Evolutionary conservation across 1,140 invertebrate species (phyloP).

Genomic region (Caenorhabditis latens): DNA sequence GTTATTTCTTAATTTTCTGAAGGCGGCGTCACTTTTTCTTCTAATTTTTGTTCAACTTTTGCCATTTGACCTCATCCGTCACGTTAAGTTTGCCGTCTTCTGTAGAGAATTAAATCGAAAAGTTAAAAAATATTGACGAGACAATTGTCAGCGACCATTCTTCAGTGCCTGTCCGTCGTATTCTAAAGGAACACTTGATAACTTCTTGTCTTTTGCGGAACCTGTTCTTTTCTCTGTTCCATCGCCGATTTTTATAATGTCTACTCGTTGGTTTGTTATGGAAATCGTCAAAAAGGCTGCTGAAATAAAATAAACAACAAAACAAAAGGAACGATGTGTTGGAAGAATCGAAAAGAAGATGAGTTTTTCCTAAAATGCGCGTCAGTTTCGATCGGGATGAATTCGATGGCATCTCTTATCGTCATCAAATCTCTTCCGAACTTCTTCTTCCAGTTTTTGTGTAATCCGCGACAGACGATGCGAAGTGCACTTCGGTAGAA

Average conservation of each 20-base stretch:
- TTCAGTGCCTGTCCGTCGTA: slow-evolving; percentile 10
- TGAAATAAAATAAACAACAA: slow-evolving; percentile 25
- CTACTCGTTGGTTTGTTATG: slow-evolving; percentile 1
- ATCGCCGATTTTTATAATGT: background rate
- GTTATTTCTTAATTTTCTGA: background rate
- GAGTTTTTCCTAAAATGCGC: background rate
- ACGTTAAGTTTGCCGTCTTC: background rate
- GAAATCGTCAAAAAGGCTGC: slow-evolving; percentile 37
- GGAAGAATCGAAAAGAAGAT: background rate
- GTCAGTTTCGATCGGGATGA: slow-evolving; percentile 31
- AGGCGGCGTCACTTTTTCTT: background rate
- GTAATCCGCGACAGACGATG: slow-evolving; percentile 29
- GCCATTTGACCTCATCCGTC: background rate
- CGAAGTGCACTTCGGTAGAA: slow-evolving; percentile 37
- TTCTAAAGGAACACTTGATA: slow-evolving; percentile 43
- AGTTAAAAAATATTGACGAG: background rate
- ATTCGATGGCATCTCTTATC: slow-evolving; percentile 39
- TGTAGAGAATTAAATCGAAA: slow-evolving; percentile 7
- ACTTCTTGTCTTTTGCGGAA: slow-evolving; percentile 48
- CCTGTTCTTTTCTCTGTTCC: slow-evolving; percentile 8
- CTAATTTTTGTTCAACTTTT: background rate
- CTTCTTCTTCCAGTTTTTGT: slow-evolving; percentile 48
- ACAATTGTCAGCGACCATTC: background rate
- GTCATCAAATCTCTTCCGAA: slow-evolving; percentile 25
- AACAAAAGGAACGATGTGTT: background rate